These are phyloP conservation scores for Lycia hirtaria DNA, from an alignment of 2,888 invertebrate species.

Conservation along the genomic window DNA sequence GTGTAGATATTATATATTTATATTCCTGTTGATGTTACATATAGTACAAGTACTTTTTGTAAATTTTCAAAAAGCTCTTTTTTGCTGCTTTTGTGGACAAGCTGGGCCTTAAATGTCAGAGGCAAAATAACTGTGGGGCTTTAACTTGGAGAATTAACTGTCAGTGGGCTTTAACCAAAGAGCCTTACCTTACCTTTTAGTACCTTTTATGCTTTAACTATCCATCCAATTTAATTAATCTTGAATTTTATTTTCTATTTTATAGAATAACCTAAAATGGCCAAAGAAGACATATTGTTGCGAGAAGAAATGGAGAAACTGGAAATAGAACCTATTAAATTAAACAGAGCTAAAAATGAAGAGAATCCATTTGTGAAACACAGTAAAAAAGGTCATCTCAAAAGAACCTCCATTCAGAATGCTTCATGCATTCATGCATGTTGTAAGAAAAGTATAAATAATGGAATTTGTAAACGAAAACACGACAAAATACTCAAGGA, in stretches of 20 bases:
- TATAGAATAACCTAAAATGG: slow-evolving; percentile 61
- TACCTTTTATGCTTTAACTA: no score
- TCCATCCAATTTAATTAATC: no score
- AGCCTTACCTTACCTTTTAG: no score
- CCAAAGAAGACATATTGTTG: slow-evolving; percentile 78
- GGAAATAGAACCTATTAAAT: slow-evolving; percentile 81
- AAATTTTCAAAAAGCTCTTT: no score
- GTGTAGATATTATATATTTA: no score
- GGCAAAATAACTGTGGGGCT: no score
- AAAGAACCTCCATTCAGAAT: slow-evolving; percentile 48
- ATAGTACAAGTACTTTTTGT: no score
- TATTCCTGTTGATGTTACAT: no score
- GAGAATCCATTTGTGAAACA: slow-evolving; percentile 63
- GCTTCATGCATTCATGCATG: slow-evolving; percentile 61
- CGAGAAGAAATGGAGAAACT: slow-evolving; percentile 83
- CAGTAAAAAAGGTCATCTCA: slow-evolving; percentile 38
- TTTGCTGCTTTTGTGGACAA: no score
- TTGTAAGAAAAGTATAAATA: slow-evolving; percentile 59
- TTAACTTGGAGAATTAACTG: no score
- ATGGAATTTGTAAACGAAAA: slow-evolving; percentile 69
- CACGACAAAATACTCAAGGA: slow-evolving; percentile 82
- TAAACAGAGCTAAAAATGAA: slow-evolving; percentile 53
- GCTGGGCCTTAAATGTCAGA: no score
- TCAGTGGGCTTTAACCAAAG: no score
- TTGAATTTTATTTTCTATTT: slow-evolving; percentile 13